Conservation (phyloP, 2,113 vertebrate genomes). For the Speoplatyrhinus poulsoni region DNA sequence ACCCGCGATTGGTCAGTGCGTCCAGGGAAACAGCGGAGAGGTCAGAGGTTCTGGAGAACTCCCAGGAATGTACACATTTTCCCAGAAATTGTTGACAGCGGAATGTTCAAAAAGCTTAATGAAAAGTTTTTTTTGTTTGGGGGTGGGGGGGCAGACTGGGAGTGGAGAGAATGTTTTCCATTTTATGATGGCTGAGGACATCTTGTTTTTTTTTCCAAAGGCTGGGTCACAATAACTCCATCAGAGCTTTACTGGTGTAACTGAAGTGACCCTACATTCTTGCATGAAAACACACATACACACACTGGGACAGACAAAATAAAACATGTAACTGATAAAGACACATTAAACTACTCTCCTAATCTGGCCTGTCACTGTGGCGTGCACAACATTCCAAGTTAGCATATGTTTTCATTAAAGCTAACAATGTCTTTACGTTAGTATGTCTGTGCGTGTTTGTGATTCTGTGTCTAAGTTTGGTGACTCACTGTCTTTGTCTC, state of each 20-base stretch:
- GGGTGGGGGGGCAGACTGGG: too few species aligned
- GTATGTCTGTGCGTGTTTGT: not conserved
- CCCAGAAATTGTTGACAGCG: conserved; percentile 21
- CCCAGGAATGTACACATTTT: conserved; percentile 18
- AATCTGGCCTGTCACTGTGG: conserved; percentile 24
- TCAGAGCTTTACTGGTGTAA: conserved; percentile 10
- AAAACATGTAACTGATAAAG: conserved; percentile 62
- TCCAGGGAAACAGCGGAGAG: conserved; percentile 9
- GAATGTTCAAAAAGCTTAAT: conserved; percentile 27
- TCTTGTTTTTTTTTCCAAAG: conserved; percentile 47
- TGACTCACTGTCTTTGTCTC: conserved; percentile 4
- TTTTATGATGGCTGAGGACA: conserved; percentile 24
- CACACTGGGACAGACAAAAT: conserved; percentile 58
- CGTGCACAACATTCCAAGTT: conserved; percentile 10
- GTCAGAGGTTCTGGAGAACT: conserved; percentile 24
- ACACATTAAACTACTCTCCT: conserved; percentile 60
- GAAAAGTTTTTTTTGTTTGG: too few species aligned
- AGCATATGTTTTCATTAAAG: not conserved
- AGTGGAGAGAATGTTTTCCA: conserved; percentile 17
- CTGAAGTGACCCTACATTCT: conserved; percentile 54
- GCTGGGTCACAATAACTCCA: conserved; percentile 49
- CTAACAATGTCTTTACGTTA: conserved; percentile 7
- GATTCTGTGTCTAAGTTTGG: not conserved
- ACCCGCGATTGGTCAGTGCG: conserved; percentile 22
- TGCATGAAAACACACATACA: conserved; percentile 35